phyloP scores from a whole-genome alignment of 2,797 vertebrate genomes.

The Sebastes steindachneri region DNA sequence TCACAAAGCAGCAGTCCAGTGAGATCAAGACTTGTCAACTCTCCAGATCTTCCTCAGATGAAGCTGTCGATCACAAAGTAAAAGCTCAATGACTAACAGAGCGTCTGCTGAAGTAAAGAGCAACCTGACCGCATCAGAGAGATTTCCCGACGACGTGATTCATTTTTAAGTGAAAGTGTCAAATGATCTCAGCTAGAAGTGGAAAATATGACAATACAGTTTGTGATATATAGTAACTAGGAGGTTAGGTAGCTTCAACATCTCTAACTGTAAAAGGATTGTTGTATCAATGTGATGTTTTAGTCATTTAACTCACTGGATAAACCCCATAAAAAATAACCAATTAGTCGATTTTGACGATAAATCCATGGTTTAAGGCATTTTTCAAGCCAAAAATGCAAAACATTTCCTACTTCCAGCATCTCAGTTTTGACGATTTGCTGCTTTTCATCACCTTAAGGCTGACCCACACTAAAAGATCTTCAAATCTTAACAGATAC shows the following conservation, averaged over 20 bases:
- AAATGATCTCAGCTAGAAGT: not conserved
- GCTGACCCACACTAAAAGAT: no score
- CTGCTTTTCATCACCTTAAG: not conserved
- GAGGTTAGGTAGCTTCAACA: not conserved
- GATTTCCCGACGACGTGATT: not conserved
- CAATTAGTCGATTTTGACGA: no score
- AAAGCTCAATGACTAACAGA: not conserved
- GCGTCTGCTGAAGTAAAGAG: not conserved
- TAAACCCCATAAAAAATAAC: not conserved
- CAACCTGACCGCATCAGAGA: not conserved
- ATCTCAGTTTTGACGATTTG: not conserved
- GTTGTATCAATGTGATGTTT: not conserved
- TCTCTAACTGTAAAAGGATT: not conserved
- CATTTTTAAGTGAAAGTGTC: not conserved
- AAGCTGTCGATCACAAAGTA: not conserved
- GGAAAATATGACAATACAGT: not conserved
- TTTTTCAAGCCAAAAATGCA: not conserved
- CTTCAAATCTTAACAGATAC: no score
- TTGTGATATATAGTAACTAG: not conserved
- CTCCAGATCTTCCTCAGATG: not conserved
- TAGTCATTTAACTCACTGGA: not conserved
- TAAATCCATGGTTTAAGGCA: not conserved
- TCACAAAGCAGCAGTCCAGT: slow-evolving; percentile 25
- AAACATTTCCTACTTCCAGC: not conserved
- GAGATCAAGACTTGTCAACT: not conserved